These are phyloP conservation scores for Spilogale gracilis DNA, from an alignment of 2,113 vertebrate species.

Conservation along the genomic window DNA sequence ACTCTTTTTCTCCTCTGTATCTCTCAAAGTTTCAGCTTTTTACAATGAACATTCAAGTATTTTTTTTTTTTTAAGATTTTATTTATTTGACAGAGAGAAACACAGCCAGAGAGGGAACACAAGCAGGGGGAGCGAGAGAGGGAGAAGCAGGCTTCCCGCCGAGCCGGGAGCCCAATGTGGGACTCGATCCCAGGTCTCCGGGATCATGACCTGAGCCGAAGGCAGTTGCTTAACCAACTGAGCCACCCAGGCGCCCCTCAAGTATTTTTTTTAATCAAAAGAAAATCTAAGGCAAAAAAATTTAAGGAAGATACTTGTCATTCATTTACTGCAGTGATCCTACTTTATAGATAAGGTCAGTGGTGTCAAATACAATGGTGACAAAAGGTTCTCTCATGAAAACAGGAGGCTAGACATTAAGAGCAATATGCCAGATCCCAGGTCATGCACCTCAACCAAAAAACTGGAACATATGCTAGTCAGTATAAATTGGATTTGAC, in stretches of 20 bases:
- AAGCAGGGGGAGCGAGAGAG: too few species aligned
- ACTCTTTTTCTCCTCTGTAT: neutral
- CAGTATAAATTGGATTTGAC: neutral
- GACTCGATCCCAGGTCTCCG: too few species aligned
- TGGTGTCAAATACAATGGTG: neutral
- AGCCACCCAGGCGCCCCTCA: too few species aligned
- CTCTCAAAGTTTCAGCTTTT: conserved; percentile 38
- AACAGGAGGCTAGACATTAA: neutral
- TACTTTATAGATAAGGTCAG: neutral
- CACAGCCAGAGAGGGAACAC: too few species aligned
- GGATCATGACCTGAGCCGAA: too few species aligned
- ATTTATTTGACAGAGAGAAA: too few species aligned
- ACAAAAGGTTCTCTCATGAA: neutral
- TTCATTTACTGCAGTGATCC: neutral
- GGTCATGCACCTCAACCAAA: neutral
- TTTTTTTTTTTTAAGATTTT: conserved; percentile 26
- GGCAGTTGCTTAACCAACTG: too few species aligned
- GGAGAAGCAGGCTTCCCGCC: too few species aligned
- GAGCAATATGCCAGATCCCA: neutral
- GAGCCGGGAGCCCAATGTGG: too few species aligned
- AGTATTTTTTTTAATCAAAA: conserved; percentile 19
- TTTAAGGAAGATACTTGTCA: neutral
- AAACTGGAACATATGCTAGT: neutral
- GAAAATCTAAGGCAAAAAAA: conserved; percentile 12
- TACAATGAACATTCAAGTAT: neutral